Evolutionary conservation across 2,113 vertebrate genomes (phyloP).

Genomic region (Etheostoma spectabile): DNA sequence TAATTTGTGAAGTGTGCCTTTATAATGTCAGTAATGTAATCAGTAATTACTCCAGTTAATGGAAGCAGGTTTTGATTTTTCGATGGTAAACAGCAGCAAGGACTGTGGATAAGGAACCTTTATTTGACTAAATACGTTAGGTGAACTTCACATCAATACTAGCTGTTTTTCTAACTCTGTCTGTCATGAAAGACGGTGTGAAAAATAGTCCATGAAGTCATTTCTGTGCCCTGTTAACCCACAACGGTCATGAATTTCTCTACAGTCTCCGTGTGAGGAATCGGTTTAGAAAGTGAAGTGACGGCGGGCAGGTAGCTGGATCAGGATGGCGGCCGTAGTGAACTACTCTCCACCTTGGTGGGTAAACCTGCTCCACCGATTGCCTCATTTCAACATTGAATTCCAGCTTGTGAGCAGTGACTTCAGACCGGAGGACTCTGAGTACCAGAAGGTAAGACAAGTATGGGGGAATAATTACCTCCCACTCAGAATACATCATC

Average conservation of each 20-base stretch:
- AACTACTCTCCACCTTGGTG: slow-evolving; percentile 96
- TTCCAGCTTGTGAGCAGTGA: slow-evolving; percentile 90
- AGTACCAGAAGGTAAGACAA: slow-evolving; percentile 93
- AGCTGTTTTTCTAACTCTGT: background rate
- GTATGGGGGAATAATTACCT: slow-evolving; percentile 26
- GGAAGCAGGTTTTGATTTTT: background rate
- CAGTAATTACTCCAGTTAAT: background rate
- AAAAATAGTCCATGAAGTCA: background rate
- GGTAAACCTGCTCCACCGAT: slow-evolving; percentile 93
- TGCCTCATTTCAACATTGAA: slow-evolving; percentile 92
- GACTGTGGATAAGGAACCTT: background rate
- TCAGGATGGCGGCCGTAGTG: slow-evolving; percentile 89
- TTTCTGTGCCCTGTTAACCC: slow-evolving; percentile 1
- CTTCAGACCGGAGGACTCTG: slow-evolving; percentile 92
- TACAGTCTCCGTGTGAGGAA: slow-evolving; percentile 56
- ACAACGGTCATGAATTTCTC: slow-evolving; percentile 9
- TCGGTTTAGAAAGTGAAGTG: slow-evolving; percentile 31
- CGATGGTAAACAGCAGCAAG: background rate
- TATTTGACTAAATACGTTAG: background rate
- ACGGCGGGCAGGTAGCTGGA: slow-evolving; percentile 31
- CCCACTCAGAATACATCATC: slow-evolving; percentile 53
- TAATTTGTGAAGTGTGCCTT: too few species aligned
- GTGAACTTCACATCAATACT: background rate
- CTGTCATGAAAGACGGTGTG: background rate
- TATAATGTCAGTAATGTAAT: slow-evolving; percentile 3